Evolutionary conservation across 2,888 invertebrate genomes (phyloP).

Genomic region (Lamproptera curius): DNA sequence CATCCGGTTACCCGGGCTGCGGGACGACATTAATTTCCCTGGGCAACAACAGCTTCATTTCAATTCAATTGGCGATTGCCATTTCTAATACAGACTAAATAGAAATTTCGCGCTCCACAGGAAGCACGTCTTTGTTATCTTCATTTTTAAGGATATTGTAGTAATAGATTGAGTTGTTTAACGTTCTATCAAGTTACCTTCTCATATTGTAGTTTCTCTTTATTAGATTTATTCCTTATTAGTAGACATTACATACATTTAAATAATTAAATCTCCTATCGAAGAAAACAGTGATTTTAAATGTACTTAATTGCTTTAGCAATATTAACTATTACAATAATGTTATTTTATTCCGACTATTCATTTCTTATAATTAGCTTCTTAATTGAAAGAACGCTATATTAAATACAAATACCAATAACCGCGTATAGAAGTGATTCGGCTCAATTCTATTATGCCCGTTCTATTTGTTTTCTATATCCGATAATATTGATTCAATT

Average conservation of each 20-base stretch:
- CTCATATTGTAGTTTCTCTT: too few relatives aligned
- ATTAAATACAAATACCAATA: neutral
- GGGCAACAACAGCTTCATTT: constrained; percentile 20
- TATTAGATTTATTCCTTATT: too few relatives aligned
- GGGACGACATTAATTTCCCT: constrained; percentile 22
- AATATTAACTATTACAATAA: too few relatives aligned
- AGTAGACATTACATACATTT: too few relatives aligned
- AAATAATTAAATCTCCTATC: too few relatives aligned
- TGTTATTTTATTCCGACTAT: too few relatives aligned
- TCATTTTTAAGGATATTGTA: constrained; percentile 1
- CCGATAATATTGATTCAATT: constrained; percentile 17
- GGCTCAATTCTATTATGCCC: constrained; percentile 10
- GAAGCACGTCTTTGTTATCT: constrained; percentile 5
- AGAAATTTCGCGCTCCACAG: constrained; percentile 4
- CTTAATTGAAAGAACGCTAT: neutral
- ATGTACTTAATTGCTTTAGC: too few relatives aligned
- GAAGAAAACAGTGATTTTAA: too few relatives aligned
- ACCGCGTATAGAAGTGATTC: constrained; percentile 4
- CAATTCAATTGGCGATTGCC: constrained; percentile 21
- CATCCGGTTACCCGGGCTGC: constrained; percentile 15
- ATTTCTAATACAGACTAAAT: constrained; percentile 17
- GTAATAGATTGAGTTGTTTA: too few relatives aligned
- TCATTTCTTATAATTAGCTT: too few relatives aligned
- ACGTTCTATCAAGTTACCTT: too few relatives aligned
- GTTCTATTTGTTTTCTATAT: constrained; percentile 9